A percentile compares a stretch with the other conserved stretches of the same genome.
Evolutionary conservation across 2,888 invertebrate genomes (phyloP).

Genomic region (Liposcelis brunnea): DNA sequence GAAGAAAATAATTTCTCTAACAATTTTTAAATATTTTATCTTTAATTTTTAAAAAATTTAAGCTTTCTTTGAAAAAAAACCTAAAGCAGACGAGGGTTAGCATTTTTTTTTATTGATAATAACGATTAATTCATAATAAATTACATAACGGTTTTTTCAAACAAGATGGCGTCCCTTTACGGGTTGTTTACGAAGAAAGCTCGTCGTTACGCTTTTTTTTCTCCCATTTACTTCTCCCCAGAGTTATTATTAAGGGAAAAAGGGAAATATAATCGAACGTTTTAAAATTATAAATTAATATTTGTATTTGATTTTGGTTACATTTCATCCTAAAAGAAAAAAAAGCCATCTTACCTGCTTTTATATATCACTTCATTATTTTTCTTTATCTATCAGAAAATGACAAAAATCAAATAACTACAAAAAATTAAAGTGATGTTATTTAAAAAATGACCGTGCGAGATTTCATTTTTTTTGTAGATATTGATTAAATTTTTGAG

Average conservation of each 20-base stretch:
- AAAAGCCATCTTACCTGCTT: too few species aligned
- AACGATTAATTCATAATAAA: neutral
- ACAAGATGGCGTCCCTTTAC: slow-evolving; percentile 15
- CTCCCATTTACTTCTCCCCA: slow-evolving; percentile 14
- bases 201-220: slow-evolving; percentile 12
- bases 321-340: too few species aligned
- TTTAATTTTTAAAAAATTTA: slow-evolving; percentile 11
- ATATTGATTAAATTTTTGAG: too few species aligned
- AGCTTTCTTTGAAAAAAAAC: slow-evolving; percentile 8
- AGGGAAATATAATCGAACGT: slow-evolving; percentile 12
- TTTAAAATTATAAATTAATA: slow-evolving; percentile 14
- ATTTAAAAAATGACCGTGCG: too few species aligned
- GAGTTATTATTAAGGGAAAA: too few species aligned
- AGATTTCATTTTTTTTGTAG: too few species aligned
- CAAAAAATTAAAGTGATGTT: too few species aligned
- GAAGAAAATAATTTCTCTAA: too few species aligned
- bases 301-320: slow-evolving; percentile 10
- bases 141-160: too few species aligned
- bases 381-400: too few species aligned
- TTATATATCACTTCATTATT: too few species aligned
- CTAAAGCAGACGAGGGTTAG: slow-evolving; percentile 20
- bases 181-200: slow-evolving; percentile 14
- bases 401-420: too few species aligned
- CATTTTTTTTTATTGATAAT: slow-evolving; percentile 17
- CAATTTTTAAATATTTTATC: neutral